Percentiles rank a stretch among this genome's conserved stretches.
Evolutionary conservation across 2,888 invertebrate species (phyloP).

Genomic region (Trachelus stipa): DNA sequence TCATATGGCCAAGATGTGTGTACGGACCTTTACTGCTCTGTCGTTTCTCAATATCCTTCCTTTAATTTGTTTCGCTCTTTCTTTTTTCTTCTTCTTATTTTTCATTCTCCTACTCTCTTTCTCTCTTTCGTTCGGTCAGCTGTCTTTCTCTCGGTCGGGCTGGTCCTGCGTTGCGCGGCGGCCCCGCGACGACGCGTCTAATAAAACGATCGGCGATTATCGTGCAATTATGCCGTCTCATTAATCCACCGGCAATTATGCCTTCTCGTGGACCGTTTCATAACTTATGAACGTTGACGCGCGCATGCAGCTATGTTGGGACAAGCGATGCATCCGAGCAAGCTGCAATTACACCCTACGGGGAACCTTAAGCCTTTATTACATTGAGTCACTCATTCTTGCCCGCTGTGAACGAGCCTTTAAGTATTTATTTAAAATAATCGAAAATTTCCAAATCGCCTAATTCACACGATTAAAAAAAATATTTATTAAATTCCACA

Average conservation of each 20-base stretch:
- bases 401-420: not conserved
- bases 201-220: slow-evolving; percentile 64
- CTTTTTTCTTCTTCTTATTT: not conserved
- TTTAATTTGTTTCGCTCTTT: not conserved
- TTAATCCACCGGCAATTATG: slow-evolving; percentile 64
- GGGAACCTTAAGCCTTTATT: slow-evolving; percentile 36
- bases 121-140: slow-evolving; percentile 13
- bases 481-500: not conserved
- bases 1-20: not conserved
- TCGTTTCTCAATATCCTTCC: not conserved
- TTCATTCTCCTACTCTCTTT: not conserved
- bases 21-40: not conserved
- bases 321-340: slow-evolving; percentile 35
- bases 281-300: slow-evolving; percentile 55
- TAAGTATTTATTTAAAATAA: not conserved
- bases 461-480: not conserved
- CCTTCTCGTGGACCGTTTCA: slow-evolving; percentile 45
- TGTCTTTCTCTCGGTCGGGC: not conserved
- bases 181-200: slow-evolving; percentile 33
- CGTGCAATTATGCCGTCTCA: slow-evolving; percentile 66
- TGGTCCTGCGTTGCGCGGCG: slow-evolving; percentile 3
- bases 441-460: not conserved
- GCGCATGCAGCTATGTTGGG: slow-evolving; percentile 49
- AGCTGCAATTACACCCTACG: slow-evolving; percentile 50
- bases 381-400: slow-evolving; percentile 4